phyloP scores from a whole-genome alignment of 1,140 invertebrate genomes.

The Drosophila mojavensis region DNA sequence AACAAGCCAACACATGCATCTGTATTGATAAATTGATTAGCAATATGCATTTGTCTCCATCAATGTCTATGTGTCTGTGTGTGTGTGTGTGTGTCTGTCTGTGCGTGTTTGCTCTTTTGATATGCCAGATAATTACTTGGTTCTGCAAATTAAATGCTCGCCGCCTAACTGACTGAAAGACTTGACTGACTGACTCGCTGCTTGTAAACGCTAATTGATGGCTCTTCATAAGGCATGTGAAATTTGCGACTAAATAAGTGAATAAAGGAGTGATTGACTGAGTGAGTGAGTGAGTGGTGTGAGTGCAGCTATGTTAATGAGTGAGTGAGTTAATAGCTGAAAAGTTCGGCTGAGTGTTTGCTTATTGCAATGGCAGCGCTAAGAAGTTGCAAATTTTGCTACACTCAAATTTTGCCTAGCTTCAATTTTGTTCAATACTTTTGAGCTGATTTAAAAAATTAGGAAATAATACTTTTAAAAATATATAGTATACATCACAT shows the following conservation, averaged over 20 bases:
- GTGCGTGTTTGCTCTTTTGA: slow-evolving; percentile 65
- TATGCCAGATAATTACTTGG: slow-evolving; percentile 70
- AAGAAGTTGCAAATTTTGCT: not conserved
- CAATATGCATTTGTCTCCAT: slow-evolving; percentile 22
- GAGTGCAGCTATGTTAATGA: slow-evolving; percentile 20
- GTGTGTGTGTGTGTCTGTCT: slow-evolving; percentile 26
- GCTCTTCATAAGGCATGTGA: slow-evolving; percentile 61
- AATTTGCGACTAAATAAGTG: slow-evolving; percentile 39
- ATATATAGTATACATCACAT: no score
- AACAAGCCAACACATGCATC: slow-evolving; percentile 16
- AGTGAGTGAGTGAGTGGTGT: slow-evolving; percentile 30
- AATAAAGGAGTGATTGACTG: slow-evolving; percentile 16
- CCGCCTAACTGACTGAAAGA: slow-evolving; percentile 27
- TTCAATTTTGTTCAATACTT: not conserved
- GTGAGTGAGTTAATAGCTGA: slow-evolving; percentile 28
- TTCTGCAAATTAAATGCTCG: slow-evolving; percentile 67
- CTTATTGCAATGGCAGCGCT: not conserved
- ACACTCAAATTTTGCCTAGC: not conserved
- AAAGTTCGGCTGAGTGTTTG: slow-evolving; percentile 2
- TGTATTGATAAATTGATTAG: slow-evolving; percentile 37
- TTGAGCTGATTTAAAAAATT: not conserved
- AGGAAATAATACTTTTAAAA: no score
- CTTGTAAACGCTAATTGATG: slow-evolving; percentile 71
- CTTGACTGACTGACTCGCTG: slow-evolving; percentile 28
- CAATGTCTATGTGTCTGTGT: slow-evolving; percentile 18